Percentiles rank a stretch among this genome's conserved stretches.
phyloP scores from a whole-genome alignment of 2,113 vertebrate genomes.

The Solea senegalensis region DNA sequence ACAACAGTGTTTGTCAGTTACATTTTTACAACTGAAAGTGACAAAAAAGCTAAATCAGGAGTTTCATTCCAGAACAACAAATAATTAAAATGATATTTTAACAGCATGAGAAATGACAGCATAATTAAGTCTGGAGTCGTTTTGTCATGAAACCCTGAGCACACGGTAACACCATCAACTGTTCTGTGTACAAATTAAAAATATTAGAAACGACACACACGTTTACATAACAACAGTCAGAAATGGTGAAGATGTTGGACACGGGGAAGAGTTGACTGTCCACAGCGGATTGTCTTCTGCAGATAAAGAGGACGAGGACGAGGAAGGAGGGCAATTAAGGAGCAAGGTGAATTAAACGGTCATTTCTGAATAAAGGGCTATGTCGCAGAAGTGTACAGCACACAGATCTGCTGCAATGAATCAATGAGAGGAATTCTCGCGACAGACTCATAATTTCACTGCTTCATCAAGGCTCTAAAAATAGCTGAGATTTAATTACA shows the following conservation, averaged over 20 bases:
- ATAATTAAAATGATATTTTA: no score
- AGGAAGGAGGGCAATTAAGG: no score
- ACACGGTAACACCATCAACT: conserved; percentile 27
- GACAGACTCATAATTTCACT: conserved; percentile 27
- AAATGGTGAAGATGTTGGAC: no score
- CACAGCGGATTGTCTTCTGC: no score
- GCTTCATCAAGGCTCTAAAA: conserved; percentile 25
- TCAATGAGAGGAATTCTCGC: conserved; percentile 2
- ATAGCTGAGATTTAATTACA: conserved; percentile 27
- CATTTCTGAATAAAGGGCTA: no score
- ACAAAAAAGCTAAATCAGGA: conserved; percentile 27
- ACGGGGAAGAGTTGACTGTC: no score
- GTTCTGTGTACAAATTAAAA: conserved; percentile 6
- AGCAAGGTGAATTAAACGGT: no score
- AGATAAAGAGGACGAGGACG: no score
- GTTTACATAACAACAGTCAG: no score
- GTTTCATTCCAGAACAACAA: conserved; percentile 59
- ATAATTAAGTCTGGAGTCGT: not conserved
- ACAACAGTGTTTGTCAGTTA: conserved; percentile 5
- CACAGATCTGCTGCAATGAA: not conserved
- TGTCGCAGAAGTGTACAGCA: no score
- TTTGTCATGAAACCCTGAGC: conserved; percentile 61
- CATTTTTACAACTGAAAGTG: conserved; percentile 25
- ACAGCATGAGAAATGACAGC: no score
- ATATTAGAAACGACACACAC: no score